Conservation (phyloP, 2,888 invertebrate genomes). For the Ecliptopera silaceata region DNA sequence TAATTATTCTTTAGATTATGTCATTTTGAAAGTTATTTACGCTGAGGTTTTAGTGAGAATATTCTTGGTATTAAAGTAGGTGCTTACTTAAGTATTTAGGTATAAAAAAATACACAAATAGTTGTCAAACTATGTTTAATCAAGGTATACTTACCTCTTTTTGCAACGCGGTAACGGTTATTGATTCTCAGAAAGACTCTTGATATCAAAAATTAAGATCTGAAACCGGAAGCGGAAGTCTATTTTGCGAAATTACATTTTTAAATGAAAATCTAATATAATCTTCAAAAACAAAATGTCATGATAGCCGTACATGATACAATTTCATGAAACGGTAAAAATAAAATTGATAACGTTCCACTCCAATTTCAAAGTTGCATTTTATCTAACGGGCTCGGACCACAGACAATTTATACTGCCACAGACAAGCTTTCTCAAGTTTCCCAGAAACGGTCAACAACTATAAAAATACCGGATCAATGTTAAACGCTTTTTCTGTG, state of each 20-base stretch:
- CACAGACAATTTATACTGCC: conserved; percentile 26
- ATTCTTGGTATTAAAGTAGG: conserved; percentile 2
- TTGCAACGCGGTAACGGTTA: too few relatives aligned
- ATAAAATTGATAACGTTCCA: conserved; percentile 15
- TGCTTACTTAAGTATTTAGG: not conserved
- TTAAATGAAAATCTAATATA: too few relatives aligned
- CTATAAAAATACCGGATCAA: conserved; percentile 28
- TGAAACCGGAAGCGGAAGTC: too few relatives aligned
- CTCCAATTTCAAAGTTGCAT: conserved; percentile 18
- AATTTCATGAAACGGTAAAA: conserved; percentile 11
- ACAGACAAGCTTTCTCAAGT: conserved; percentile 27
- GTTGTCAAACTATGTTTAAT: not conserved
- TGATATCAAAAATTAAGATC: too few relatives aligned
- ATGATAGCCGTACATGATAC: not conserved
- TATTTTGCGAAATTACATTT: too few relatives aligned
- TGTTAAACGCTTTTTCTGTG: conserved; percentile 16
- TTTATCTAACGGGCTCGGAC: conserved; percentile 22
- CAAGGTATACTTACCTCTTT: too few relatives aligned
- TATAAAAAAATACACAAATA: not conserved
- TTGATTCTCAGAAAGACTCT: too few relatives aligned
- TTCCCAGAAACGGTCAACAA: conserved; percentile 20
- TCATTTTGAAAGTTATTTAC: conserved; percentile 11
- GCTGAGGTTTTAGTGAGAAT: too few relatives aligned
- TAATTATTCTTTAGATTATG: conserved; percentile 8
- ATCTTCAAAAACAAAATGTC: too few relatives aligned